phyloP scores from a whole-genome alignment of 1,140 invertebrate genomes.

The Trichonephila clavipes region DNA sequence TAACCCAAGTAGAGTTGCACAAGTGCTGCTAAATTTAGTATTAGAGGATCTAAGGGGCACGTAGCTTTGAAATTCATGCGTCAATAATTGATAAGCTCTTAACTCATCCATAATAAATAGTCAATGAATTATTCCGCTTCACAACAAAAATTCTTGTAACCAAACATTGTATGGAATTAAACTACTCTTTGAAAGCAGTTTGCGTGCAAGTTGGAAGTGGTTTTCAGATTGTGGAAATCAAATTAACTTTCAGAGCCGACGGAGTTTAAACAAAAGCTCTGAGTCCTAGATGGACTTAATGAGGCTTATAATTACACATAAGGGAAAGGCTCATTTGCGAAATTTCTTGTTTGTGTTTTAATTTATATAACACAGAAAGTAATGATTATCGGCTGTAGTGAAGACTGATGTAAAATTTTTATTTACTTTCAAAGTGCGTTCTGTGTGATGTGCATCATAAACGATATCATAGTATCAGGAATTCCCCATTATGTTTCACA shows the following conservation, averaged over 20 bases:
- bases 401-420: too few relatives aligned
- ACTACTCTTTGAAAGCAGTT: background rate
- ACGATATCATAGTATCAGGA: too few relatives aligned
- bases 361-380: background rate
- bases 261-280: slow-evolving; percentile 20
- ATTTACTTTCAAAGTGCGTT: too few relatives aligned
- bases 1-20: background rate
- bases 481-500: too few relatives aligned
- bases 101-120: slow-evolving; percentile 30
- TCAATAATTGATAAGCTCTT: background rate
- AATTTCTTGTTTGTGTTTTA: slow-evolving; percentile 38
- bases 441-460: too few relatives aligned
- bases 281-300: background rate
- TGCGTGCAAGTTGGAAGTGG: background rate
- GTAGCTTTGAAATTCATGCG: background rate
- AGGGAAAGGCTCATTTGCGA: slow-evolving; percentile 29
- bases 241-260: slow-evolving; percentile 17
- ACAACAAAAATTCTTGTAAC: background rate
- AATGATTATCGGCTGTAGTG: background rate
- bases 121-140: background rate
- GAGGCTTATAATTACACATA: slow-evolving; percentile 45
- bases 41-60: background rate
- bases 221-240: slow-evolving; percentile 31
- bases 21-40: background rate
- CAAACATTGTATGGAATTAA: background rate